These are phyloP conservation scores for Trigoniulus corallinus DNA, from an alignment of 1,140 invertebrate genomes.

Conservation along the genomic window DNA sequence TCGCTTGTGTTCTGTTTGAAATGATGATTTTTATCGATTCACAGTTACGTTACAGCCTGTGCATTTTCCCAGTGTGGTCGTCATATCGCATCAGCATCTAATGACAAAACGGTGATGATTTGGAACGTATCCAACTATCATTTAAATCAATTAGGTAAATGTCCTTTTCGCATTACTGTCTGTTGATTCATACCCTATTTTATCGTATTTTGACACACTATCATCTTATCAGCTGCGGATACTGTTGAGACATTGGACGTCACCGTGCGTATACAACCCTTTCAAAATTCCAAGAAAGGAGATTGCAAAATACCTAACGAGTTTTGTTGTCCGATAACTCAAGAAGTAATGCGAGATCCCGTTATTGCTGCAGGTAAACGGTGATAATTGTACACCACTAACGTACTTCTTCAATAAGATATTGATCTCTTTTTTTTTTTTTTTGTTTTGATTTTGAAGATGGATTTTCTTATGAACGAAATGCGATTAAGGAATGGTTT, in stretches of 20 bases:
- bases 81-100: constrained; percentile 17
- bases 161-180: not conserved
- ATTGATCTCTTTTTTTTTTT: constrained; percentile 8
- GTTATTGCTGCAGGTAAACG: constrained; percentile 46
- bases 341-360: constrained; percentile 59
- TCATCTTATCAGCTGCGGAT: not conserved
- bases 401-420: not conserved
- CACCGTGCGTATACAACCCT: not conserved
- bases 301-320: constrained; percentile 35
- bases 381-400: not conserved
- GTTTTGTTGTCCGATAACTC: constrained; percentile 64
- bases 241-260: too few species aligned
- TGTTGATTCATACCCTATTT: not conserved
- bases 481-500: constrained; percentile 58
- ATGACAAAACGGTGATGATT: constrained; percentile 25
- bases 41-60: constrained; percentile 48
- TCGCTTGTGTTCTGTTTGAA: too few species aligned
- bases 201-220: too few species aligned
- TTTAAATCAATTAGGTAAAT: not conserved
- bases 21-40: constrained; percentile 10
- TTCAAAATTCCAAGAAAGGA: not conserved
- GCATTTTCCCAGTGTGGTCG: constrained; percentile 30
- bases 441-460: constrained; percentile 29
- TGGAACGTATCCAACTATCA: constrained; percentile 21
- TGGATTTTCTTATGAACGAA: constrained; percentile 57